A percentile compares a stretch with the other conserved stretches of the same genome.
Conservation (phyloP, 2,797 vertebrate genomes). For the Hybognathus amarus region DNA sequence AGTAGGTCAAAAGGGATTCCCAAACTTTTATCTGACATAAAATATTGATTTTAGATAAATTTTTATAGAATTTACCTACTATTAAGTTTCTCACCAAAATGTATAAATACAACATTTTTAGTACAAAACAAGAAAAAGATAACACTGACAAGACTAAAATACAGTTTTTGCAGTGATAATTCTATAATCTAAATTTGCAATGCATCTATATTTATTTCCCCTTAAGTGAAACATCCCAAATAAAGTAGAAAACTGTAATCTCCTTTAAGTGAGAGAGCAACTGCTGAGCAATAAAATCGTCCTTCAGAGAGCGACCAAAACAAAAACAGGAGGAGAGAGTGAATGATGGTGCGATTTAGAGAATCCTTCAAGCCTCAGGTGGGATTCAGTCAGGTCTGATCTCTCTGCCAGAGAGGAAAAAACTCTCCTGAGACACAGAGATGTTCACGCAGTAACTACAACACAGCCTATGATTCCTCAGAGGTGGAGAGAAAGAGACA, state of each 20-base stretch:
- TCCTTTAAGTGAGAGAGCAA: neutral
- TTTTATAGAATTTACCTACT: neutral
- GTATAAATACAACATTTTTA: neutral
- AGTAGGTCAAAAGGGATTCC: neutral
- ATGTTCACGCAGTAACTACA: slow-evolving; percentile 12
- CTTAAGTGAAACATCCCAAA: neutral
- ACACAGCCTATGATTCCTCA: neutral
- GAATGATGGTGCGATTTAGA: slow-evolving; percentile 28
- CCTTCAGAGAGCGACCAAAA: neutral
- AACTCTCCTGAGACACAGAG: slow-evolving; percentile 10
- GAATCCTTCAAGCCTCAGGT: neutral
- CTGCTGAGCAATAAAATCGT: neutral
- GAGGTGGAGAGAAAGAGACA: neutral
- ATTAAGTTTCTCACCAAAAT: neutral
- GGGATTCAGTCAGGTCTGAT: slow-evolving; percentile 19
- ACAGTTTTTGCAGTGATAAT: neutral
- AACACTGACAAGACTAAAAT: neutral
- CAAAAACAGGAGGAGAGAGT: slow-evolving; percentile 28
- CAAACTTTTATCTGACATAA: neutral
- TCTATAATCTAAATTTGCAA: neutral
- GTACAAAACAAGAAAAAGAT: neutral
- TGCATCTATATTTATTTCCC: slow-evolving; percentile 5
- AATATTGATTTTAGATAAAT: neutral
- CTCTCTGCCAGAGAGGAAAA: slow-evolving; percentile 7
- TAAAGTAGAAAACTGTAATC: slow-evolving; percentile 4